These are phyloP conservation scores for Aspiorhynchus laticeps DNA, from an alignment of 2,113 vertebrate species.

Conservation along the genomic window DNA sequence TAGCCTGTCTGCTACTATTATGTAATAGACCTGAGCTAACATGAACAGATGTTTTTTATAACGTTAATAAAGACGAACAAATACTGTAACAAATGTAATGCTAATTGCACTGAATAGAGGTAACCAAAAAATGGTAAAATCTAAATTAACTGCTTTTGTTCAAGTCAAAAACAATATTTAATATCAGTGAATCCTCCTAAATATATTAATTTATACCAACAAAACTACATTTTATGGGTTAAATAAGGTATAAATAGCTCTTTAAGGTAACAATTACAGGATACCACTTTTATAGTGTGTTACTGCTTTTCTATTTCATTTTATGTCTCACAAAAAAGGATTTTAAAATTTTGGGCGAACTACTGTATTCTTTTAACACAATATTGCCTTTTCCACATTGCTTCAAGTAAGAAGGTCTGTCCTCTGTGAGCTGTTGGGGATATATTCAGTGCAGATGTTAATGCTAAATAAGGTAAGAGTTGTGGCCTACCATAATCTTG, in stretches of 20 bases:
- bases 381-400: neutral
- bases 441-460: neutral
- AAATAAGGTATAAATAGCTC: neutral
- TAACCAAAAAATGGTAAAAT: neutral
- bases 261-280: neutral
- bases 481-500: neutral
- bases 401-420: neutral
- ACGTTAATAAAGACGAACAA: neutral
- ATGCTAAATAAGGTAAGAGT: slow-evolving; percentile 22
- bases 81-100: neutral
- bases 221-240: neutral
- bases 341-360: neutral
- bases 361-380: neutral
- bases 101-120: neutral
- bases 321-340: neutral
- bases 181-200: neutral
- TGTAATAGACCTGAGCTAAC: neutral
- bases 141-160: neutral
- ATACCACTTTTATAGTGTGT: neutral
- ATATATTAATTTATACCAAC: neutral
- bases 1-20: neutral
- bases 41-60: neutral
- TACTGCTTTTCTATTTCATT: neutral
- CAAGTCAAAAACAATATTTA: neutral
- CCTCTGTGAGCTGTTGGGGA: neutral